Conservation (phyloP, 2,888 invertebrate species). For the Chloromyia formosa region DNA sequence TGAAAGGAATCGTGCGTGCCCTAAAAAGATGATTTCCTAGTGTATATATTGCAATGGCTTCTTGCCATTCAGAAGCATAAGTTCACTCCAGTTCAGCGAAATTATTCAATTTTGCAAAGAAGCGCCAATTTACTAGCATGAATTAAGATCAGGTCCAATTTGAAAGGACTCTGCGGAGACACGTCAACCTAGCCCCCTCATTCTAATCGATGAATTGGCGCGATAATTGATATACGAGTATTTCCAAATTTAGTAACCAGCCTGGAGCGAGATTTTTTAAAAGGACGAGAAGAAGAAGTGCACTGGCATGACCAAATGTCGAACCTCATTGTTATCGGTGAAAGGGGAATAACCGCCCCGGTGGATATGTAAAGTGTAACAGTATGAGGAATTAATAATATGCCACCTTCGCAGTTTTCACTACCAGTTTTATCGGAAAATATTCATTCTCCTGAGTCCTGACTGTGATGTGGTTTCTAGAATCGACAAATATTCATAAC, state of each 20-base stretch:
- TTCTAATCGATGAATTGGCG: slow-evolving; percentile 32
- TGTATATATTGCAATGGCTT: background rate
- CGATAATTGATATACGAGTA: slow-evolving; percentile 14
- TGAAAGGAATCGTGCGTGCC: background rate
- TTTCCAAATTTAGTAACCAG: slow-evolving; percentile 8
- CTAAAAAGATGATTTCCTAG: background rate
- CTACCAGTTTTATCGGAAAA: background rate
- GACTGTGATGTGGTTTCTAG: slow-evolving; percentile 37
- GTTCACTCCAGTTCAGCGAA: background rate
- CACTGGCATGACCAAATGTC: slow-evolving; percentile 22
- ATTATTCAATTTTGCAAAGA: too few relatives aligned
- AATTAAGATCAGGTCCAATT: too few relatives aligned
- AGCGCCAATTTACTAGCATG: too few relatives aligned
- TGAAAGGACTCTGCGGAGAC: too few relatives aligned
- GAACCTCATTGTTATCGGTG: slow-evolving; percentile 15
- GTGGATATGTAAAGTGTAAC: slow-evolving; percentile 31
- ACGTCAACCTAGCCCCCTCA: background rate
- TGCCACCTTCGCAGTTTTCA: background rate
- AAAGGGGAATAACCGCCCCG: slow-evolving; percentile 41
- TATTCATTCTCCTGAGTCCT: background rate
- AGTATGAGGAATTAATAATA: slow-evolving; percentile 15
- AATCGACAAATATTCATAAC: slow-evolving; percentile 7
- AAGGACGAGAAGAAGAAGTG: slow-evolving; percentile 23
- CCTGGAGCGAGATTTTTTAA: slow-evolving; percentile 1
- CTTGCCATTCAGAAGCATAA: background rate